A percentile compares a stretch with the other conserved stretches of the same genome.
These are phyloP conservation scores for Cheilosia vulpina DNA, from an alignment of 2,888 invertebrate genomes.

Conservation along the genomic window DNA sequence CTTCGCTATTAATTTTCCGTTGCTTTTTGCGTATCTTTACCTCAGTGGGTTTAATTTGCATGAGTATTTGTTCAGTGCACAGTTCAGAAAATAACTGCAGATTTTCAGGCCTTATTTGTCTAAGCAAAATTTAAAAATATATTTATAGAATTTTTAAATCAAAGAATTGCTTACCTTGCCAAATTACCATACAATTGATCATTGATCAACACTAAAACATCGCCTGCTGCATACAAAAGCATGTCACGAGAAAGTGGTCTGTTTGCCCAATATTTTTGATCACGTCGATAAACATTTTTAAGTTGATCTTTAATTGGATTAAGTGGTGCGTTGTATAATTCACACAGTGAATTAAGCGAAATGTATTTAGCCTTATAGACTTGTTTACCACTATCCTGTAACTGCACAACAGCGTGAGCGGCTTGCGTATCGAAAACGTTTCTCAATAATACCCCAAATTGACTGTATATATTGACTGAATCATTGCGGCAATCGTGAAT, in stretches of 20 bases:
- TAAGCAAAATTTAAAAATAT: slow-evolving; percentile 75
- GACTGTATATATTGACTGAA: slow-evolving; percentile 93
- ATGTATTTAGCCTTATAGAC: slow-evolving; percentile 97
- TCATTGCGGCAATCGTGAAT: slow-evolving; percentile 97
- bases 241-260: slow-evolving; percentile 95
- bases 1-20: slow-evolving; percentile 95
- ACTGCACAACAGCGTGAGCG: slow-evolving; percentile 95
- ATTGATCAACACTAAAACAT: slow-evolving; percentile 93
- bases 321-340: slow-evolving; percentile 93
- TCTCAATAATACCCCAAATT: slow-evolving; percentile 92
- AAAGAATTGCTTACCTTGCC: slow-evolving; percentile 84
- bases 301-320: slow-evolving; percentile 96
- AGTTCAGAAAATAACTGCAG: slow-evolving; percentile 90
- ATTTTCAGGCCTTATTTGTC: slow-evolving; percentile 89
- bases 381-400: slow-evolving; percentile 94
- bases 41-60: slow-evolving; percentile 93
- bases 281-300: slow-evolving; percentile 92
- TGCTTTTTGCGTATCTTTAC: slow-evolving; percentile 94
- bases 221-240: slow-evolving; percentile 95
- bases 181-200: slow-evolving; percentile 92
- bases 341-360: slow-evolving; percentile 95
- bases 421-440: slow-evolving; percentile 97
- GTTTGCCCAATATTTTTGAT: slow-evolving; percentile 95
- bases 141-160: neutral
- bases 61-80: slow-evolving; percentile 93